phyloP scores from a whole-genome alignment of 2,113 vertebrate species.

The Albula glossodonta region DNA sequence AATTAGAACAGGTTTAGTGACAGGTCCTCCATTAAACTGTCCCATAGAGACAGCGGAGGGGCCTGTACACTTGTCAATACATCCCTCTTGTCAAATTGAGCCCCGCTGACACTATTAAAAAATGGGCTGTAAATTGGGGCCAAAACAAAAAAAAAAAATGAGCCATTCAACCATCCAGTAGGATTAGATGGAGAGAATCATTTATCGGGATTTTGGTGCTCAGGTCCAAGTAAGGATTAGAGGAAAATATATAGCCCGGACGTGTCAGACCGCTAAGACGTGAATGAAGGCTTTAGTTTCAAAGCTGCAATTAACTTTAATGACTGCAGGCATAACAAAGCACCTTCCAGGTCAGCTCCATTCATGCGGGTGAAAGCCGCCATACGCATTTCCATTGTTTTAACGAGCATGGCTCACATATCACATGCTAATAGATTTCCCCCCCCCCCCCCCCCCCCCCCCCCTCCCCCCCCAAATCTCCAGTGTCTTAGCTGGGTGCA shows the following conservation, averaged over 20 bases:
- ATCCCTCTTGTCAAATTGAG: constrained; percentile 26
- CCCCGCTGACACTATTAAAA: constrained; percentile 56
- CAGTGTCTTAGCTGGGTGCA: constrained; percentile 46
- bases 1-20: constrained; percentile 68
- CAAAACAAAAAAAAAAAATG: constrained; percentile 49
- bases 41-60: constrained; percentile 51
- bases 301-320: constrained; percentile 64
- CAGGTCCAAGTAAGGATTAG: constrained; percentile 44
- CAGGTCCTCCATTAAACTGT: constrained; percentile 61
- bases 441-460: constrained; percentile 14
- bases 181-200: constrained; percentile 62
- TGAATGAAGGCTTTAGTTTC: constrained; percentile 51
- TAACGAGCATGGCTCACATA: constrained; percentile 64
- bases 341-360: constrained; percentile 47
- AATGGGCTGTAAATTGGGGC: constrained; percentile 63
- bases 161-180: constrained; percentile 63
- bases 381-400: constrained; percentile 62
- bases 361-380: constrained; percentile 33
- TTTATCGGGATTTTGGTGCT: constrained; percentile 52
- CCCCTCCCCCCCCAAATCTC: constrained; percentile 32
- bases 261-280: constrained; percentile 61
- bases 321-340: constrained; percentile 58
- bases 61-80: constrained; percentile 62
- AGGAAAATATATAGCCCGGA: constrained; percentile 19
- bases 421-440: constrained; percentile 68